phyloP scores from a whole-genome alignment of 35 echinoderm and acorn worm genomes.

The Apostichopus californicus region DNA sequence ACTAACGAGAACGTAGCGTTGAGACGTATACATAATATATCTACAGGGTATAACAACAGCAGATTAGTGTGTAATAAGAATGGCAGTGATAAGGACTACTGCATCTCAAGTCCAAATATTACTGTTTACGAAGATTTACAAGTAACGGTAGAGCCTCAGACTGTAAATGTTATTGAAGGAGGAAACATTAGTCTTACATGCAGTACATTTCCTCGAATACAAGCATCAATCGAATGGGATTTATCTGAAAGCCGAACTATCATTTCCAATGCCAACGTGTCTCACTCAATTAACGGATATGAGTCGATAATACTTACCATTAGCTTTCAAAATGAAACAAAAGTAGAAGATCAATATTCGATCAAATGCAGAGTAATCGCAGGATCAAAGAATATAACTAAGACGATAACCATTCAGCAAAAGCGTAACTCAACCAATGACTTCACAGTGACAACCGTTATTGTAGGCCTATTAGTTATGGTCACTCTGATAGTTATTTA shows the following conservation, averaged over 20 bases:
- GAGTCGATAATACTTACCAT: not conserved
- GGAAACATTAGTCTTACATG: not conserved
- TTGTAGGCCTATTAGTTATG: too few species aligned
- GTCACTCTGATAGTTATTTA: too few species aligned
- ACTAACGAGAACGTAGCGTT: not conserved
- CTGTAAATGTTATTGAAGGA: not conserved
- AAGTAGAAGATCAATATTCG: too few species aligned
- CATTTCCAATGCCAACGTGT: not conserved
- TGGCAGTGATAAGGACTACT: not conserved
- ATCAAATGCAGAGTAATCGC: too few species aligned
- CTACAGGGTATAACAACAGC: not conserved
- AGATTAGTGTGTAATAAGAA: too few species aligned
- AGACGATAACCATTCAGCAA: too few species aligned
- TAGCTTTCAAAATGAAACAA: not conserved
- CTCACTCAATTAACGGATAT: not conserved
- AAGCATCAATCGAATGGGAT: not conserved
- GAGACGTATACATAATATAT: not conserved
- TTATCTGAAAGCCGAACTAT: not conserved
- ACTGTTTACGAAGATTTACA: too few species aligned
- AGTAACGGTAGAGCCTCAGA: too few species aligned
- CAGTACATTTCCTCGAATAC: not conserved
- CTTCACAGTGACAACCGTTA: too few species aligned
- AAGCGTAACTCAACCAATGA: too few species aligned
- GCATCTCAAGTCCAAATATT: too few species aligned
- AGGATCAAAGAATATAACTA: too few species aligned